Percentiles rank a stretch among this genome's conserved stretches.
Conservation (phyloP, 2,888 invertebrate genomes). For the Thysanoteuthis rhombus region DNA sequence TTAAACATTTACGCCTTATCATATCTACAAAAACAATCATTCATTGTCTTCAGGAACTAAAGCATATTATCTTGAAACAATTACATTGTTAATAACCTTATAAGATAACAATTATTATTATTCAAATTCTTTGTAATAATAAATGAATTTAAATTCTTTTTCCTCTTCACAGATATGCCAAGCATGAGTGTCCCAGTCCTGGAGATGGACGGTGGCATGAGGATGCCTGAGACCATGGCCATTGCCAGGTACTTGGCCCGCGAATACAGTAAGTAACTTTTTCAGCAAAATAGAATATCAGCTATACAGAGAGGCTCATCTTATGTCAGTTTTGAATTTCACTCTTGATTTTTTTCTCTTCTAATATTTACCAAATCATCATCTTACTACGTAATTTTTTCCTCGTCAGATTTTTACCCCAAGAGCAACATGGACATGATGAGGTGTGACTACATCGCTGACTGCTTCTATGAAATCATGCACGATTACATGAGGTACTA, state of each 20-base stretch:
- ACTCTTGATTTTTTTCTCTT: too few relatives aligned
- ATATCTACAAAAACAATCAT: too few relatives aligned
- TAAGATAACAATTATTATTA: too few relatives aligned
- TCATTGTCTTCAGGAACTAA: too few relatives aligned
- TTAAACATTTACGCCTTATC: too few relatives aligned
- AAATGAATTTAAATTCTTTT: not conserved
- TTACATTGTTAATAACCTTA: too few relatives aligned
- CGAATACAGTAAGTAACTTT: not conserved
- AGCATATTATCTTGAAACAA: too few relatives aligned
- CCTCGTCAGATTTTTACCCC: not conserved
- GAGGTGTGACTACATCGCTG: not conserved
- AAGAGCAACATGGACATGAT: not conserved
- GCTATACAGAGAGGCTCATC: too few relatives aligned
- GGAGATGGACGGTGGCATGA: not conserved
- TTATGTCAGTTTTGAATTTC: too few relatives aligned
- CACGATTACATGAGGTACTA: not conserved
- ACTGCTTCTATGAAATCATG: not conserved
- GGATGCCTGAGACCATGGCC: not conserved
- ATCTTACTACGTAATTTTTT: too few relatives aligned
- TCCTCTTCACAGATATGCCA: not conserved
- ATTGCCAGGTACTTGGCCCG: not conserved
- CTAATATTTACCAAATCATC: too few relatives aligned
- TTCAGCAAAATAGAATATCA: not conserved
- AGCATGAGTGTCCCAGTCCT: not conserved
- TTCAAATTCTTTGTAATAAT: too few relatives aligned